phyloP scores from a whole-genome alignment of 2,113 vertebrate species.

The Toxostoma redivivum region DNA sequence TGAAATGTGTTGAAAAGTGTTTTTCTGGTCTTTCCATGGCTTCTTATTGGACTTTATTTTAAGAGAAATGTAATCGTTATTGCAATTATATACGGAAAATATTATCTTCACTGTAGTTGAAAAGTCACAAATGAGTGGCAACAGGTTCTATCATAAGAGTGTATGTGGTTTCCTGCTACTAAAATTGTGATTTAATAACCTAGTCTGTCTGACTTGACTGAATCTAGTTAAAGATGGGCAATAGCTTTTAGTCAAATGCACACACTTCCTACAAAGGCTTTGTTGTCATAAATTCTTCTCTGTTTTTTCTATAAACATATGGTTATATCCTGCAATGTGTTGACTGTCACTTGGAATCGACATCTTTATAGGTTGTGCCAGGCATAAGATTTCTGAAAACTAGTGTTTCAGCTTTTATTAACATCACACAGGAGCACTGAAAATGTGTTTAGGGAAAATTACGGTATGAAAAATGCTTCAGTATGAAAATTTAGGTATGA shows the following conservation, averaged over 20 bases:
- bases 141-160: background rate
- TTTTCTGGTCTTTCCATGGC: background rate
- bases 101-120: background rate
- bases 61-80: background rate
- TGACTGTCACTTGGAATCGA: background rate
- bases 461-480: background rate
- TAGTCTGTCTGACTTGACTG: background rate
- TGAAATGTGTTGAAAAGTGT: background rate
- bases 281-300: background rate
- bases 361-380: slow-evolving; percentile 3
- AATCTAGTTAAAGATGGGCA: background rate
- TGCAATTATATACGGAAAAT: background rate
- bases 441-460: background rate
- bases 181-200: background rate
- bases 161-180: background rate
- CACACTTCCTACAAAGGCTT: background rate
- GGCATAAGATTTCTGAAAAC: slow-evolving; percentile 7
- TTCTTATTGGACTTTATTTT: background rate
- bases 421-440: background rate
- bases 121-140: background rate
- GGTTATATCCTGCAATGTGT: background rate
- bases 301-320: background rate
- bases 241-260: background rate
- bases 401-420: slow-evolving; percentile 27
- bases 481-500: background rate